Percentiles rank a stretch among this genome's conserved stretches.
Conservation (phyloP, 2,888 invertebrate species). For the Limnephilus lunatus region DNA sequence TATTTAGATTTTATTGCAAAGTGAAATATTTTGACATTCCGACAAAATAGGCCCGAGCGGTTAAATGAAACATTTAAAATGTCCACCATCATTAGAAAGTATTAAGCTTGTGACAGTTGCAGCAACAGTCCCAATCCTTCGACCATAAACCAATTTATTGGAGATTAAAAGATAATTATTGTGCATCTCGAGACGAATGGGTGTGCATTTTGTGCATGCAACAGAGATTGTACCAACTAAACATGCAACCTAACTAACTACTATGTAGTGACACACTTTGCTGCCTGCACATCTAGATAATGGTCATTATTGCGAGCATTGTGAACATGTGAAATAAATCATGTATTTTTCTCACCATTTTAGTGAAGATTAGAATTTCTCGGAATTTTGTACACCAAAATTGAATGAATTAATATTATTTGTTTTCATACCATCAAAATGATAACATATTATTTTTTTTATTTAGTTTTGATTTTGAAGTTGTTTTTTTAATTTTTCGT, state of each 20-base stretch:
- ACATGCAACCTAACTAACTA: slow-evolving; percentile 20
- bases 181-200: slow-evolving; percentile 9
- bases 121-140: background rate
- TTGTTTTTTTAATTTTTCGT: background rate
- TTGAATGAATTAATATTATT: background rate
- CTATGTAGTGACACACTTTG: slow-evolving; percentile 16
- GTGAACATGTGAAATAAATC: background rate
- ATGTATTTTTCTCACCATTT: slow-evolving; percentile 2
- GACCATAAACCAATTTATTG: slow-evolving; percentile 18
- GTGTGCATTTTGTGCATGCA: slow-evolving; percentile 32
- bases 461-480: background rate
- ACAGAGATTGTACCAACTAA: slow-evolving; percentile 10
- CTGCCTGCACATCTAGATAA: background rate
- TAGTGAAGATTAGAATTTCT: background rate
- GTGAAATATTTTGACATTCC: too few relatives aligned
- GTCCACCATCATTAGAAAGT: background rate
- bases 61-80: background rate
- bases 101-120: background rate
- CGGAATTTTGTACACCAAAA: background rate
- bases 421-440: background rate
- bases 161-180: slow-evolving; percentile 6
- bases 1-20: too few relatives aligned
- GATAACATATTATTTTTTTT: background rate
- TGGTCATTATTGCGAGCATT: background rate
- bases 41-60: too few relatives aligned